These are phyloP conservation scores for Tetramorium parvispinum DNA, from an alignment of 1,140 invertebrate genomes.

Conservation along the genomic window DNA sequence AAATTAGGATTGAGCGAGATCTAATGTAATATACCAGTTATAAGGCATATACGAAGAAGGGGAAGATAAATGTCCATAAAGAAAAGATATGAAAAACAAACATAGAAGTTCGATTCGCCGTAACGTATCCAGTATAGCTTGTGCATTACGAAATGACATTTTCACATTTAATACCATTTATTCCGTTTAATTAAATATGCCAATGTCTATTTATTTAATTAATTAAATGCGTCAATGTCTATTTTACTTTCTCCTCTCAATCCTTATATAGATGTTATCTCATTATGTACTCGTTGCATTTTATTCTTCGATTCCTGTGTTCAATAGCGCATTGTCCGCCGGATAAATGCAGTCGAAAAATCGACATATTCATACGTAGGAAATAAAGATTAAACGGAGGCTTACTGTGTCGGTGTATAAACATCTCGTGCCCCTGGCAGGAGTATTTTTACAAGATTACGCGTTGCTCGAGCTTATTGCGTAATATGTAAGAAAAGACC, in stretches of 20 bases:
- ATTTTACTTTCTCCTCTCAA: not conserved
- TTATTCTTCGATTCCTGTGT: not conserved
- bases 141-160: not conserved
- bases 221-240: not conserved
- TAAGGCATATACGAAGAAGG: not conserved
- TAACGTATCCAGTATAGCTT: not conserved
- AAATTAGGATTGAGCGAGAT: slow-evolving; percentile 5
- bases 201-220: not conserved
- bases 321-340: not conserved
- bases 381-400: not conserved
- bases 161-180: not conserved
- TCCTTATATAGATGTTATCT: not conserved
- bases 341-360: not conserved
- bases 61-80: not conserved
- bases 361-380: not conserved
- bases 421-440: not conserved
- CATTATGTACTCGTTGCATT: not conserved
- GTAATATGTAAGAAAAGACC: not conserved
- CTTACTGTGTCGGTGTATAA: not conserved
- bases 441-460: not conserved
- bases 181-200: not conserved
- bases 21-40: not conserved
- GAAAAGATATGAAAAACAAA: not conserved
- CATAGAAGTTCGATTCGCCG: not conserved
- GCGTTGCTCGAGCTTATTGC: not conserved